These are phyloP conservation scores for Oryzias curvinotus DNA, from an alignment of 2,113 vertebrate genomes.

Conservation along the genomic window DNA sequence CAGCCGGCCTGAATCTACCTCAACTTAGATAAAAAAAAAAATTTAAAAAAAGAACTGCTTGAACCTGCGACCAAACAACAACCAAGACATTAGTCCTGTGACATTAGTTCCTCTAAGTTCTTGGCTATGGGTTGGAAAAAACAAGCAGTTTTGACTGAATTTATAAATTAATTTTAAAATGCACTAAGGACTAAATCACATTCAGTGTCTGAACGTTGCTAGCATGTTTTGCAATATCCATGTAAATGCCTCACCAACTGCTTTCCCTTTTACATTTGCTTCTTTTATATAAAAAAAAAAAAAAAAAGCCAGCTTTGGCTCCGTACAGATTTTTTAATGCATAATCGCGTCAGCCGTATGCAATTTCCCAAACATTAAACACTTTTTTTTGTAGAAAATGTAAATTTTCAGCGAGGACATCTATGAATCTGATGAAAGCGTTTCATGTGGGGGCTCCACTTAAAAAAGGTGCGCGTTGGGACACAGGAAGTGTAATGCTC, in stretches of 20 bases:
- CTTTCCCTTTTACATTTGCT: background rate
- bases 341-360: background rate
- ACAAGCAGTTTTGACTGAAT: background rate
- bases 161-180: background rate
- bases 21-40: slow-evolving; percentile 1
- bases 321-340: background rate
- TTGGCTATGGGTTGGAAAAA: background rate
- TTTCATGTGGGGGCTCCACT: too few species aligned
- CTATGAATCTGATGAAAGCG: too few species aligned
- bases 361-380: background rate
- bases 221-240: background rate
- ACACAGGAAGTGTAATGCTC: slow-evolving; percentile 42
- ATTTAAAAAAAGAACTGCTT: background rate
- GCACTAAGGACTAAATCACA: background rate
- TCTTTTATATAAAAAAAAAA: slow-evolving; percentile 1
- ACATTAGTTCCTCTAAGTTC: background rate
- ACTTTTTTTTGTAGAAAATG: background rate
- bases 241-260: background rate
- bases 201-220: slow-evolving; percentile 1
- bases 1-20: background rate
- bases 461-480: slow-evolving; percentile 2
- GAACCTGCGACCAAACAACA: background rate
- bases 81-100: background rate
- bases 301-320: slow-evolving; percentile 2
- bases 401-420: background rate